phyloP scores from a whole-genome alignment of 2,888 invertebrate species.

The Muscina levida region DNA sequence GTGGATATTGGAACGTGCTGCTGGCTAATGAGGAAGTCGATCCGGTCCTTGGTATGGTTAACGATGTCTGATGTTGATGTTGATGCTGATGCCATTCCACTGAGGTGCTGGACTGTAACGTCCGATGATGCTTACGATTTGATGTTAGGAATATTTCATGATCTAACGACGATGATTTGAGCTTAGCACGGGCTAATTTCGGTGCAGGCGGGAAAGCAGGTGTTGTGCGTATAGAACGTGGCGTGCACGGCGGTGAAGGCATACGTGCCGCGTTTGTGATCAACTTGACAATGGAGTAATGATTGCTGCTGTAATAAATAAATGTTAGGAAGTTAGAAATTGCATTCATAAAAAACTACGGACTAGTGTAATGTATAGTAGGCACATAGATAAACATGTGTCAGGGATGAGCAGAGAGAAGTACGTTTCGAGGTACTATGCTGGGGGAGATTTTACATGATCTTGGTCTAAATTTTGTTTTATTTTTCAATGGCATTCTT shows the following conservation, averaged over 20 bases:
- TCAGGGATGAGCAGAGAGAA: too few species aligned
- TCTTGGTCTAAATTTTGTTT: too few species aligned
- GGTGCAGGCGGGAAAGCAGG: constrained; percentile 57
- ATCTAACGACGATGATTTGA: constrained; percentile 75
- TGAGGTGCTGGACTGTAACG: constrained; percentile 58
- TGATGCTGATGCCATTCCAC: constrained; percentile 70
- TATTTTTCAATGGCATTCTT: too few species aligned
- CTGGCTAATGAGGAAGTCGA: constrained; percentile 76
- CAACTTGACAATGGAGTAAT: constrained; percentile 23
- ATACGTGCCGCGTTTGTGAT: constrained; percentile 47
- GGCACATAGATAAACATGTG: too few species aligned
- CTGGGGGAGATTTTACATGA: background rate
- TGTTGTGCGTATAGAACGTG: constrained; percentile 62
- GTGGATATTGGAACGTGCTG: constrained; percentile 66
- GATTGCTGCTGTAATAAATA: too few species aligned
- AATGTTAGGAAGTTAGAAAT: too few species aligned
- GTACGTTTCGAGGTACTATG: too few species aligned
- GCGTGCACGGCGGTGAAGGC: constrained; percentile 64
- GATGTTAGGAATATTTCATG: constrained; percentile 73
- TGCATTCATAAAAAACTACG: too few species aligned
- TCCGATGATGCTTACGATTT: constrained; percentile 55
- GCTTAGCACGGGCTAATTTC: constrained; percentile 68
- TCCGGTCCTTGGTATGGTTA: constrained; percentile 73
- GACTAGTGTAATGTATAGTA: too few species aligned
- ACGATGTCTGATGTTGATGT: constrained; percentile 57